Evolutionary conservation across 2,888 invertebrate species (phyloP).

Genomic region (Junonia oenone): DNA sequence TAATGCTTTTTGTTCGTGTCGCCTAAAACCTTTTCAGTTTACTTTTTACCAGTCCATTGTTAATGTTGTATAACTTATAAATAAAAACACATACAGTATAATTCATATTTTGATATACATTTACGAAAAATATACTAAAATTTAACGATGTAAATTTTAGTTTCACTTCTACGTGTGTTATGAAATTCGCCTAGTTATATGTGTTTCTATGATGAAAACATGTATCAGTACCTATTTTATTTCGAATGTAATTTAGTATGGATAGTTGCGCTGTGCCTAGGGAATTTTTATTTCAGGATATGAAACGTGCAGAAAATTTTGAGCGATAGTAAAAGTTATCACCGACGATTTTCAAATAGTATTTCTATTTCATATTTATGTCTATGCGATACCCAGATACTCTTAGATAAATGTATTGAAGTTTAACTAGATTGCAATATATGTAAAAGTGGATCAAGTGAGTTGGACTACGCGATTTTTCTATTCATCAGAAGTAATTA

Average conservation of each 20-base stretch:
- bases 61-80: background rate
- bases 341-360: no score
- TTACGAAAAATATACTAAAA: no score
- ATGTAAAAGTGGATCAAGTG: background rate
- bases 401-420: no score
- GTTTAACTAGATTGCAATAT: background rate
- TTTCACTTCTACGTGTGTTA: background rate
- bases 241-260: background rate
- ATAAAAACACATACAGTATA: background rate
- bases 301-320: no score
- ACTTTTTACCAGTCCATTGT: background rate
- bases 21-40: background rate
- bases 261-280: no score
- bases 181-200: background rate
- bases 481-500: background rate
- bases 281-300: no score
- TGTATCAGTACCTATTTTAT: background rate
- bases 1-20: background rate
- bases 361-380: no score
- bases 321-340: no score
- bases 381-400: no score
- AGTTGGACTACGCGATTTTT: background rate
- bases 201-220: background rate
- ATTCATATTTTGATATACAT: no score
- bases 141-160: no score